phyloP scores from a whole-genome alignment of 2,113 vertebrate genomes.

The Anolis carolinensis region DNA sequence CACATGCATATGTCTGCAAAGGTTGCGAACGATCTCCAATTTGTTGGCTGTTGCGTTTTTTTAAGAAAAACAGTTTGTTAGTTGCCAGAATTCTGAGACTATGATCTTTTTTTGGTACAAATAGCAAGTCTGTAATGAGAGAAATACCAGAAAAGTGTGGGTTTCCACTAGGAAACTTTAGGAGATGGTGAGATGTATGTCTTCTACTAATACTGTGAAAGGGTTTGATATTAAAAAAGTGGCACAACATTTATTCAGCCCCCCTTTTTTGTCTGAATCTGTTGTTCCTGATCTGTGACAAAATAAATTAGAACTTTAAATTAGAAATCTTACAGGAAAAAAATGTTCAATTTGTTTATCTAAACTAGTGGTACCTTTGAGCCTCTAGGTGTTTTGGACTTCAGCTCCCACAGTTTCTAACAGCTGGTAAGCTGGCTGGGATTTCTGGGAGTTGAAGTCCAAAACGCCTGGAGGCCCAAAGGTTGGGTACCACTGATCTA shows the following conservation, averaged over 20 bases:
- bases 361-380: too few relatives aligned
- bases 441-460: too few relatives aligned
- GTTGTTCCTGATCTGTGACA: background rate
- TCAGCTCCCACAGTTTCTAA: too few relatives aligned
- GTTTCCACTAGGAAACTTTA: background rate
- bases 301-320: background rate
- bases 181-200: background rate
- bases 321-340: background rate
- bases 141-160: background rate
- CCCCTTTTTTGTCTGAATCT: too few relatives aligned
- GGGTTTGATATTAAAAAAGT: background rate
- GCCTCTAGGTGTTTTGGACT: too few relatives aligned
- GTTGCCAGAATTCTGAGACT: background rate
- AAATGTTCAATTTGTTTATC: background rate
- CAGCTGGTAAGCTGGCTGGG: too few relatives aligned
- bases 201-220: background rate
- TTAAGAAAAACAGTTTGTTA: background rate
- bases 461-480: too few relatives aligned
- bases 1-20: constrained; percentile 26
- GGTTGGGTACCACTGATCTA: too few relatives aligned
- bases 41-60: background rate
- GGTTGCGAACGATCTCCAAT: background rate
- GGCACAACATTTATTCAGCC: background rate
- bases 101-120: background rate
- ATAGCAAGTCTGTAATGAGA: background rate